Evolutionary conservation across 2,797 vertebrate species (phyloP).

Genomic region (Avahi laniger): DNA sequence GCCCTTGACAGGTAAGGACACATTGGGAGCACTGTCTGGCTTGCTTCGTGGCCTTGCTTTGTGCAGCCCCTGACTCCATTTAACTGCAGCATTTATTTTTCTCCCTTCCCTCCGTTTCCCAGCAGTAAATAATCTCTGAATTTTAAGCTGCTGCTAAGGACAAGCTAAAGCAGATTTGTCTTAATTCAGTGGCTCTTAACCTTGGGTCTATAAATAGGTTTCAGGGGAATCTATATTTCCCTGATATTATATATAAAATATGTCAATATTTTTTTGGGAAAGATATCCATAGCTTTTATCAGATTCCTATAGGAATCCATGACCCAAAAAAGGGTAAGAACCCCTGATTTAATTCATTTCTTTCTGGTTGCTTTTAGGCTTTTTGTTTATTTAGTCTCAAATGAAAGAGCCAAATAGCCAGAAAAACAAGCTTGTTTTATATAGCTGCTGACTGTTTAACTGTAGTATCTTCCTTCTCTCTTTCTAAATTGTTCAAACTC

Average conservation of each 20-base stretch:
- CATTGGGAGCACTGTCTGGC: conserved; percentile 75
- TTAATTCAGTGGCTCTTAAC: conserved; percentile 49
- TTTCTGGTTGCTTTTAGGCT: conserved; percentile 5
- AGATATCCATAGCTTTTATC: background rate
- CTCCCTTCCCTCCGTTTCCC: conserved; percentile 69
- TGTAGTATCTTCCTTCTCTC: background rate
- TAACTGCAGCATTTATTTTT: conserved; percentile 60
- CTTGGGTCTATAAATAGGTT: background rate
- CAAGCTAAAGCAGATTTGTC: conserved; percentile 57
- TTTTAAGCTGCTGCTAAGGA: conserved; percentile 73
- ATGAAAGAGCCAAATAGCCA: background rate
- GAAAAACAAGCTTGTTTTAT: background rate
- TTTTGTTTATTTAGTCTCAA: background rate
- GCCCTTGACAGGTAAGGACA: conserved; percentile 94
- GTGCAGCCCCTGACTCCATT: conserved; percentile 75
- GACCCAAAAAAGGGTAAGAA: background rate
- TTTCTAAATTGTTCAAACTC: background rate
- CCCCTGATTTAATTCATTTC: conserved; percentile 9
- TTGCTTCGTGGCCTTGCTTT: conserved; percentile 87
- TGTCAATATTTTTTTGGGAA: conserved; percentile 32
- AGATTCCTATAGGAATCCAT: background rate
- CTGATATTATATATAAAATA: background rate
- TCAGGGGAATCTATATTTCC: background rate
- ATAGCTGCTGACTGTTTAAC: background rate
- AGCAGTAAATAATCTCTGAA: conserved; percentile 50